Evolutionary conservation across 1,140 invertebrate genomes (phyloP).

Genomic region (Drosophila insularis): DNA sequence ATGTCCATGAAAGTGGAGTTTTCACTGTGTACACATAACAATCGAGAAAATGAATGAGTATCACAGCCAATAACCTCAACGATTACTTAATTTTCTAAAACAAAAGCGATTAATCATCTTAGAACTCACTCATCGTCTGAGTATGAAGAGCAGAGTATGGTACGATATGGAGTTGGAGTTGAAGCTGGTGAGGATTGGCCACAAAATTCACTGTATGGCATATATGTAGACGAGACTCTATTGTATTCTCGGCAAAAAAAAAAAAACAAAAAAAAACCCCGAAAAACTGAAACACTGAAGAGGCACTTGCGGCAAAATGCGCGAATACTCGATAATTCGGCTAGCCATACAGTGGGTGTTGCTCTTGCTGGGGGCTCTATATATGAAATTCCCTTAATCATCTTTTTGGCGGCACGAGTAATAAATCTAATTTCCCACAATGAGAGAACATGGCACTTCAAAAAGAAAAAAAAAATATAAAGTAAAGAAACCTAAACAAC

Average conservation of each 20-base stretch:
- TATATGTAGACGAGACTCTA: not conserved
- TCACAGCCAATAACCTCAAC: not conserved
- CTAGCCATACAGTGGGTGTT: constrained; percentile 24
- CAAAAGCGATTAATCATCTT: constrained; percentile 54
- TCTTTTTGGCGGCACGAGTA: constrained; percentile 36
- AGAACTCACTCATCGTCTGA: constrained; percentile 9
- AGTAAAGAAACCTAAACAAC: constrained; percentile 22
- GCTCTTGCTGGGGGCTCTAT: constrained; percentile 9
- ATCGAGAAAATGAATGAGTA: not conserved
- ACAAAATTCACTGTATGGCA: not conserved
- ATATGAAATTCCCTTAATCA: constrained; percentile 62
- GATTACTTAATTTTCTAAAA: constrained; percentile 12
- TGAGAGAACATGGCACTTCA: constrained; percentile 35
- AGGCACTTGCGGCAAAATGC: constrained; percentile 40
- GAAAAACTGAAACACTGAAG: constrained; percentile 14
- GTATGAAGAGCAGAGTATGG: not conserved
- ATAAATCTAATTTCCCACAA: constrained; percentile 66
- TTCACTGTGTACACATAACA: too few relatives aligned
- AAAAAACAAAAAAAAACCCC: too few relatives aligned
- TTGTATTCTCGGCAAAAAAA: constrained; percentile 1
- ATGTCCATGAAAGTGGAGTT: too few relatives aligned
- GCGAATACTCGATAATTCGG: not conserved
- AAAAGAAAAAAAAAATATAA: constrained; percentile 24
- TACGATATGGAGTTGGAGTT: not conserved
- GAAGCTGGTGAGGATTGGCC: not conserved